These are phyloP conservation scores for Clistopyga incitator DNA, from an alignment of 2,888 invertebrate species.

Conservation along the genomic window DNA sequence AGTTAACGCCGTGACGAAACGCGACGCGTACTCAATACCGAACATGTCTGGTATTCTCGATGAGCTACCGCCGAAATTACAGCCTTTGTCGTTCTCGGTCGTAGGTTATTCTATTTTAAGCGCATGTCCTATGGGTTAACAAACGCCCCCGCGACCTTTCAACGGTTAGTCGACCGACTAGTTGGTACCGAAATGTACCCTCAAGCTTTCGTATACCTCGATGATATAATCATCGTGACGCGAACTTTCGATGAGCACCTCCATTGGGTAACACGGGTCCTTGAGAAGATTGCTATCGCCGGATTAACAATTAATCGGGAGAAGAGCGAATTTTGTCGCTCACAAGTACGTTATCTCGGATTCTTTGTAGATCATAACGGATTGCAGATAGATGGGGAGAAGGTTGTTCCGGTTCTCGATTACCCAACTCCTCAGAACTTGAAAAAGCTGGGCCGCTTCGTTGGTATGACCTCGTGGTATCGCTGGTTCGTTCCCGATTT, in stretches of 20 bases:
- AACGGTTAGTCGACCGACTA: conserved; percentile 66
- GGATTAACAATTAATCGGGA: conserved; percentile 58
- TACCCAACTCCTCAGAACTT: conserved; percentile 69
- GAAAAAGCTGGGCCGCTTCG: conserved; percentile 70
- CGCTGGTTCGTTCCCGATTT: conserved; percentile 72
- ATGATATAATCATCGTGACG: conserved; percentile 67
- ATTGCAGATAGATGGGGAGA: conserved; percentile 65
- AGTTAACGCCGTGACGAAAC: conserved; percentile 66
- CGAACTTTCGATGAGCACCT: conserved; percentile 67
- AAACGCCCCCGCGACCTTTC: conserved; percentile 9
- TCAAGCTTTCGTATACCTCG: conserved; percentile 60
- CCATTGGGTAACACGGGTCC: conserved; percentile 16
- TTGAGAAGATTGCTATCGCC: conserved; percentile 32
- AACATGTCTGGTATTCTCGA: conserved; percentile 68
- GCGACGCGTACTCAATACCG: conserved; percentile 41
- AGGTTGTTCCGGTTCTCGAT: conserved; percentile 54
- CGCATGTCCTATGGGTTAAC: conserved; percentile 59
- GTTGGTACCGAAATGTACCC: conserved; percentile 65
- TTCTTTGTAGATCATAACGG: conserved; percentile 73
- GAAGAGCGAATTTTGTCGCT: conserved; percentile 70
- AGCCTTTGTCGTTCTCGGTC: conserved; percentile 73
- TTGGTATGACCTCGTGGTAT: conserved; percentile 77
- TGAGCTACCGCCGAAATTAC: conserved; percentile 69
- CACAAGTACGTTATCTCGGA: no score
- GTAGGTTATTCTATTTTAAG: conserved; percentile 73